phyloP scores from a whole-genome alignment of 2,113 vertebrate species.

The Tachuris rubrigastra region DNA sequence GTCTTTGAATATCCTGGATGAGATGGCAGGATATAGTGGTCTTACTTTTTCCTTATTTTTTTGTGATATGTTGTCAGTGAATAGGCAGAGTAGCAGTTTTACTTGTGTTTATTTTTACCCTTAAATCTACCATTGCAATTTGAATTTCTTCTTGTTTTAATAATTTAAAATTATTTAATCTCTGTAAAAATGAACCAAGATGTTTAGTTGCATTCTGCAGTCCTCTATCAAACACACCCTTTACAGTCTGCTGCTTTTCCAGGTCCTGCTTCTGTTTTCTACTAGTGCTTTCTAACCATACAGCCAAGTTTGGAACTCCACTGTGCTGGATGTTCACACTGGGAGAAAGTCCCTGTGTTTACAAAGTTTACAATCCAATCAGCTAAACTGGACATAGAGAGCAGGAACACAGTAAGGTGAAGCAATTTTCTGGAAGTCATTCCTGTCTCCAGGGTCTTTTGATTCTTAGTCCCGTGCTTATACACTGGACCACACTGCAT shows the following conservation, averaged over 20 bases:
- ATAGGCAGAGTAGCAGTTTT: neutral
- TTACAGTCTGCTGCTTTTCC: neutral
- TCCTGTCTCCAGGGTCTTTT: neutral
- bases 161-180: neutral
- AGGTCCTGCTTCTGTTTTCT: neutral
- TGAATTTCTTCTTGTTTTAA: neutral
- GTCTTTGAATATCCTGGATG: slow-evolving; percentile 7
- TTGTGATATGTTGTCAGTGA: neutral
- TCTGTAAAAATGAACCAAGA: neutral
- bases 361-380: neutral
- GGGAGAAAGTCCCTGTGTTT: neutral
- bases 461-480: neutral
- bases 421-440: neutral
- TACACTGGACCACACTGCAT: neutral
- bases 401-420: neutral
- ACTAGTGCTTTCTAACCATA: neutral
- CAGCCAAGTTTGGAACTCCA: neutral
- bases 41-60: neutral
- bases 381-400: neutral
- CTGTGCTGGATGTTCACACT: neutral
- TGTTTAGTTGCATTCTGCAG: neutral
- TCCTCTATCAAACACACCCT: neutral
- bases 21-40: neutral
- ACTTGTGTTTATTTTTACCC: neutral
- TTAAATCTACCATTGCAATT: neutral